These are phyloP conservation scores for Drosophila bipectinata DNA, from an alignment of 1,140 invertebrate genomes.

Conservation along the genomic window DNA sequence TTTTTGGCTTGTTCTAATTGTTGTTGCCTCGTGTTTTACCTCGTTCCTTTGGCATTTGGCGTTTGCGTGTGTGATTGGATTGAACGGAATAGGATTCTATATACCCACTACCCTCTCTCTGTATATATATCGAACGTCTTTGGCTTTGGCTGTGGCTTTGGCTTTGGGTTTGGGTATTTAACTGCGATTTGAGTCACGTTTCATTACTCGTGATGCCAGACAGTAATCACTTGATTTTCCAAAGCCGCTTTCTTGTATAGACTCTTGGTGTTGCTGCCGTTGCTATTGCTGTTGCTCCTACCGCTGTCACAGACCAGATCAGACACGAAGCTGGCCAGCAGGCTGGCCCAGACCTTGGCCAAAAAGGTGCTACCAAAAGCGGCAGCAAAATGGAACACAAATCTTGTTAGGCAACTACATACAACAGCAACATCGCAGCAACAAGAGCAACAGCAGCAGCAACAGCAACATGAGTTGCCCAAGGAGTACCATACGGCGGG, in stretches of 20 bases:
- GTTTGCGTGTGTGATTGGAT: constrained; percentile 46
- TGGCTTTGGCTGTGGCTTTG: constrained; percentile 7
- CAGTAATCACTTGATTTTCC: constrained; percentile 80
- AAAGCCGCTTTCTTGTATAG: constrained; percentile 41
- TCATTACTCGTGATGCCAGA: constrained; percentile 80
- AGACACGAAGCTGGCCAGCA: constrained; percentile 46
- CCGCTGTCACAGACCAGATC: constrained; percentile 47
- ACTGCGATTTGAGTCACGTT: constrained; percentile 81
- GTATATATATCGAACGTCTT: constrained; percentile 11
- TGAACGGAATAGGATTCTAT: constrained; percentile 7
- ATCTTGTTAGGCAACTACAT: constrained; percentile 42
- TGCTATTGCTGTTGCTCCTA: constrained; percentile 16
- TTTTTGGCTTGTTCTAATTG: constrained; percentile 76
- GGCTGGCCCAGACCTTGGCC: constrained; percentile 21
- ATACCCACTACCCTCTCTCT: not conserved
- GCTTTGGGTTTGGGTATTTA: constrained; percentile 74
- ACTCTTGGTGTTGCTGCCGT: not conserved
- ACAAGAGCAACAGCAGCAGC: not conserved
- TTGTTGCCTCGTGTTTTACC: constrained; percentile 70
- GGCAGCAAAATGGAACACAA: constrained; percentile 48
- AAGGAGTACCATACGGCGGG: not conserved
- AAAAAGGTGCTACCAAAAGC: constrained; percentile 57
- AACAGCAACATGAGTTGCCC: constrained; percentile 9
- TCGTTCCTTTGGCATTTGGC: constrained; percentile 46
- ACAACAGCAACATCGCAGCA: constrained; percentile 3